phyloP scores from a whole-genome alignment of 2,888 invertebrate species.

The Acanthoscelides obtectus region DNA sequence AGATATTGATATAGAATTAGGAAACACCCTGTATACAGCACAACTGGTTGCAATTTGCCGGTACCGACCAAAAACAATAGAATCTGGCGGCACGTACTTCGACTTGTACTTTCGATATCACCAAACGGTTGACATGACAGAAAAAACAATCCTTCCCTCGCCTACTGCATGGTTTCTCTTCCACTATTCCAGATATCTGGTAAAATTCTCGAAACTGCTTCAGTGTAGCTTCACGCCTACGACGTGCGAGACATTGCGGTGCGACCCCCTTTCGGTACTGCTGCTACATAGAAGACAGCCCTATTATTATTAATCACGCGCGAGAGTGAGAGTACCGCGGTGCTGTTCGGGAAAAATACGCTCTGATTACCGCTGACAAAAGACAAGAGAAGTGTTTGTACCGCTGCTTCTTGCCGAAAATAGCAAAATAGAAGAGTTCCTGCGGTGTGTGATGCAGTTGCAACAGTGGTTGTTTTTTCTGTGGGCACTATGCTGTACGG shows the following conservation, averaged over 20 bases:
- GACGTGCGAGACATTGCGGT: conserved; percentile 18
- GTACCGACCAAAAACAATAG: background rate
- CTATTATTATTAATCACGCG: conserved; percentile 19
- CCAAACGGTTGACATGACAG: background rate
- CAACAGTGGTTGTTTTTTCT: conserved; percentile 43
- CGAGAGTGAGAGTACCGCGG: conserved; percentile 17
- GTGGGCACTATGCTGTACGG: conserved; percentile 41
- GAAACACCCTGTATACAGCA: background rate
- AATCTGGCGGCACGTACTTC: background rate
- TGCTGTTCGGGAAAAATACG: conserved; percentile 25
- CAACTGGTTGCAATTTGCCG: background rate
- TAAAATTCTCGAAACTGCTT: background rate
- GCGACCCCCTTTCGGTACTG: background rate
- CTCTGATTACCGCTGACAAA: conserved; percentile 37
- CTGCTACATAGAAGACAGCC: conserved; percentile 25
- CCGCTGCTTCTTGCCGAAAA: conserved; percentile 3
- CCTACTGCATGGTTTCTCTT: background rate
- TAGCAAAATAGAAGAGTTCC: background rate
- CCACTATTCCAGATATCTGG: background rate
- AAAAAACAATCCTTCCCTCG: background rate
- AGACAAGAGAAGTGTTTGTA: conserved; percentile 10
- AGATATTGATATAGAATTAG: no score
- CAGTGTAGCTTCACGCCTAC: conserved; percentile 13
- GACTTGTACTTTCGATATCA: background rate
- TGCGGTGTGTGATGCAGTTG: conserved; percentile 31